These are phyloP conservation scores for Alaudala cheleensis DNA, from an alignment of 2,113 vertebrate species.

Conservation along the genomic window DNA sequence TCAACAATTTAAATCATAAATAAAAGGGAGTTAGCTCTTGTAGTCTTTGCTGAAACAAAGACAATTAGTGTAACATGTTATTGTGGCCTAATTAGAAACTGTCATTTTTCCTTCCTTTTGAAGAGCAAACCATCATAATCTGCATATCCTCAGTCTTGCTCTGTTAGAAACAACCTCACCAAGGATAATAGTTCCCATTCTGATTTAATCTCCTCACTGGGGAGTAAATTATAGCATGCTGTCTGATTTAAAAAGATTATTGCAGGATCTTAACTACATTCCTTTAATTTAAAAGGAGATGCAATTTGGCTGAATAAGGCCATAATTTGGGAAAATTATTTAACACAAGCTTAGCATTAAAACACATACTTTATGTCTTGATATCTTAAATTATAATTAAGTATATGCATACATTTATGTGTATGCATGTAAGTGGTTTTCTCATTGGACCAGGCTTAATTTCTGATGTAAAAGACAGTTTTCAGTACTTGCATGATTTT, in stretches of 20 bases:
- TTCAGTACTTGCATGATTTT: not conserved
- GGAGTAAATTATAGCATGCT: conserved; percentile 15
- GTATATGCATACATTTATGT: not conserved
- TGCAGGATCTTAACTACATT: not conserved
- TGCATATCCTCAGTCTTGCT: not conserved
- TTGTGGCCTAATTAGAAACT: not conserved
- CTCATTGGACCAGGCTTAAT: not conserved
- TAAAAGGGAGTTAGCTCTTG: not conserved
- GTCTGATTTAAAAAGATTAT: conserved; percentile 16
- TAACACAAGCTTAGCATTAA: conserved; percentile 1
- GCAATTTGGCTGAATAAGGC: not conserved
- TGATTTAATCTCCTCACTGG: conserved; percentile 5
- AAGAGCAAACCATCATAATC: not conserved
- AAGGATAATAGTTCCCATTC: not conserved
- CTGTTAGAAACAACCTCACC: not conserved
- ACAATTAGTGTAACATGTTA: not conserved
- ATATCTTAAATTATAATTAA: not conserved
- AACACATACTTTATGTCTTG: not conserved
- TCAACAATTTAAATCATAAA: not conserved
- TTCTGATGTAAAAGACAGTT: not conserved
- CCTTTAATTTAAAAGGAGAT: conserved; percentile 26
- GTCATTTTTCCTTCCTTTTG: not conserved
- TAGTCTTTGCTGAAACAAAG: not conserved
- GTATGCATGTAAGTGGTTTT: not conserved
- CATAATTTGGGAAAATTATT: not conserved